Conservation (phyloP, 1,140 invertebrate genomes). For the Pogonomyrmex californicus region DNA sequence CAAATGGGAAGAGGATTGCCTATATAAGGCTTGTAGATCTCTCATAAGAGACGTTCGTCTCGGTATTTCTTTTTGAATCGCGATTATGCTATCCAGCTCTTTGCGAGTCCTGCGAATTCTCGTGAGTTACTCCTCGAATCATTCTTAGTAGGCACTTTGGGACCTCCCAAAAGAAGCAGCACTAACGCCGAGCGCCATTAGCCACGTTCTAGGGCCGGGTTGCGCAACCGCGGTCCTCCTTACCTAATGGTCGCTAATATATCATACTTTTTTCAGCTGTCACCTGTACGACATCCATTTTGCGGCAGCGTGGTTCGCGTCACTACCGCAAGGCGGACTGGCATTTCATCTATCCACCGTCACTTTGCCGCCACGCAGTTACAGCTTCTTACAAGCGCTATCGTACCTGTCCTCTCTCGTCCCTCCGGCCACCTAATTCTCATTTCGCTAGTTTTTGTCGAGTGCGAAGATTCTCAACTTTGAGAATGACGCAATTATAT, state of each 20-base stretch:
- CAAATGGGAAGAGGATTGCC: background rate
- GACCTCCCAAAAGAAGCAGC: constrained; percentile 37
- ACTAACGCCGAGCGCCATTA: constrained; percentile 58
- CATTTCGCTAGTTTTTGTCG: constrained; percentile 58
- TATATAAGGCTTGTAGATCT: background rate
- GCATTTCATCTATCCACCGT: constrained; percentile 72
- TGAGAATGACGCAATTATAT: constrained; percentile 55
- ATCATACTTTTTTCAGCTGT: constrained; percentile 74
- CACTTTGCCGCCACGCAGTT: constrained; percentile 61
- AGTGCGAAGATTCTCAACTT: constrained; percentile 53
- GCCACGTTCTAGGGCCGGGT: background rate
- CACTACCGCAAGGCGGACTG: constrained; percentile 57
- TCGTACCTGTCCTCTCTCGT: constrained; percentile 10
- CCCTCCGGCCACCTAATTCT: constrained; percentile 32
- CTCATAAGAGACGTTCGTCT: background rate
- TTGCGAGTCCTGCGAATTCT: constrained; percentile 20
- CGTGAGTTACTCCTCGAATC: constrained; percentile 34
- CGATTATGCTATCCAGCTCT: constrained; percentile 17
- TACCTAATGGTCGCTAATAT: constrained; percentile 68
- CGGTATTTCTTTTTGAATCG: constrained; percentile 15
- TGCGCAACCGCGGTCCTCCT: constrained; percentile 37
- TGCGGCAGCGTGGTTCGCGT: constrained; percentile 60
- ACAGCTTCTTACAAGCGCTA: constrained; percentile 58
- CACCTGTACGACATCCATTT: constrained; percentile 68
- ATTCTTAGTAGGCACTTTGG: constrained; percentile 62